Base-by-base conservation (phyloP, 2,797 vertebrate genomes). In the Myotis planiceps region DNA sequence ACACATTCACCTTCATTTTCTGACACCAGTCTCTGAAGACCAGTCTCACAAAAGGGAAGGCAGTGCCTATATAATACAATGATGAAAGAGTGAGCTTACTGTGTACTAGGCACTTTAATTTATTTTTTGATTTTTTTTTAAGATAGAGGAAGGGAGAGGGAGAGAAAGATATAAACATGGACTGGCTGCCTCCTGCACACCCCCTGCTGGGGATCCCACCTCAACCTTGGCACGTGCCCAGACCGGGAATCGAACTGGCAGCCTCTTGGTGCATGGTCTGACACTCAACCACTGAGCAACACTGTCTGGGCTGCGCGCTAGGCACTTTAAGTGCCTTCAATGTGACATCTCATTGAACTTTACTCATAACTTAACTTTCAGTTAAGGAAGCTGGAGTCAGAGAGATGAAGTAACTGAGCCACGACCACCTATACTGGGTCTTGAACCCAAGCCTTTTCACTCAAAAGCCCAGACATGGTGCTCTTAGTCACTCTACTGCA, bases 381-480 rank as follows among this genome's bases (percentile, higher is more conserved):
- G 21, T 3, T 34, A 32, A 92, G 37, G 79, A 81, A 51, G 29
- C 58, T 37, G 58, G 15, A 82, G 49, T 88, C 60, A 23, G 29
- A 79, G 84, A 78, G 37, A 88, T 53, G 34, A 60, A 65, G 84
- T 27, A 68, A 45, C 39, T 68, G 53, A 88, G 37, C 2, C 27
- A 51, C 58, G 75, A 29, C 5, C 15, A 15, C 65, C 58, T 60
- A 21, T 29, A 8, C 58, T 13, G 34, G n/a, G 15, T 49, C 58
- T 66, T 81, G 45, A 45, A 49, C 66, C 81, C 42, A 29, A 71
- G 37, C 16, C 12, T 55, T 74, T 45, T 45, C 16, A 23, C 39
- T 86, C 49, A 23, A 39, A 83, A 80, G 9, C 15, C 4, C n/a
- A 51, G 58, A 39, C 23, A 3, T 5, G 25, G 21, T 72, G 25